Evolutionary conservation across 2,113 vertebrate genomes (phyloP).

Genomic region (Hydropotes inermis): DNA sequence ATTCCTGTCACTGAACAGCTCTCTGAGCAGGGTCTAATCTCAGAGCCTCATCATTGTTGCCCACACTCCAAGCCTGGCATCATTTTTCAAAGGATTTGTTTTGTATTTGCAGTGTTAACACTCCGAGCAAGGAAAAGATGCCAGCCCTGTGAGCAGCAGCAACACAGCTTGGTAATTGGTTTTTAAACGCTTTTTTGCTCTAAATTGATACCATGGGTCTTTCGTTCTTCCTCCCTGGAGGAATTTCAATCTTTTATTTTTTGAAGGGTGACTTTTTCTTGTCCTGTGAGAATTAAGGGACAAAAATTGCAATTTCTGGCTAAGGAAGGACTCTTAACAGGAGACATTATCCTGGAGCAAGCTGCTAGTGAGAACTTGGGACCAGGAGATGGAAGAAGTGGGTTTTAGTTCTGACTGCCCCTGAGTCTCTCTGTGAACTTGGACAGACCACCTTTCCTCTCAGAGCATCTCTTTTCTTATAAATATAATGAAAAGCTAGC

Average conservation of each 20-base stretch:
- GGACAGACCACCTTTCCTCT: not conserved
- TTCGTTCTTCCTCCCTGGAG: conserved; percentile 41
- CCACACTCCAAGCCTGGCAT: conserved; percentile 15
- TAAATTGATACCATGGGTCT: conserved; percentile 54
- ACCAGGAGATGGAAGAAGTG: not conserved
- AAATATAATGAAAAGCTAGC: not conserved
- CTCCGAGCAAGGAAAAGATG: conserved; percentile 1
- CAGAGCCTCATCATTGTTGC: not conserved
- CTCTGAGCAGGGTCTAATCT: not conserved
- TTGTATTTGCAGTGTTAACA: conserved; percentile 56
- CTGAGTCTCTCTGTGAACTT: not conserved
- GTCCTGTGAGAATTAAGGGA: conserved; percentile 46
- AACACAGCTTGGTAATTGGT: conserved; percentile 57
- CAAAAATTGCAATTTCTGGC: not conserved
- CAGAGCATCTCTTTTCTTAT: not conserved
- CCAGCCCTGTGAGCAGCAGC: conserved; percentile 22
- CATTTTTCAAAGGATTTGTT: conserved; percentile 53
- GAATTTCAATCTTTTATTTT: conserved; percentile 57
- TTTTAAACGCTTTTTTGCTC: conserved; percentile 66
- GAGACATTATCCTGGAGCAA: not conserved
- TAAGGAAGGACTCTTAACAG: conserved; percentile 10
- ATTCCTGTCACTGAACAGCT: not conserved
- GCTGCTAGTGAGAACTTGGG: not conserved
- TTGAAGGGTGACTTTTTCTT: conserved; percentile 50
- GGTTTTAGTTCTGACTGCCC: not conserved